Base-by-base conservation (phyloP, 2,888 invertebrate species). In the Abrostola tripartita region DNA sequence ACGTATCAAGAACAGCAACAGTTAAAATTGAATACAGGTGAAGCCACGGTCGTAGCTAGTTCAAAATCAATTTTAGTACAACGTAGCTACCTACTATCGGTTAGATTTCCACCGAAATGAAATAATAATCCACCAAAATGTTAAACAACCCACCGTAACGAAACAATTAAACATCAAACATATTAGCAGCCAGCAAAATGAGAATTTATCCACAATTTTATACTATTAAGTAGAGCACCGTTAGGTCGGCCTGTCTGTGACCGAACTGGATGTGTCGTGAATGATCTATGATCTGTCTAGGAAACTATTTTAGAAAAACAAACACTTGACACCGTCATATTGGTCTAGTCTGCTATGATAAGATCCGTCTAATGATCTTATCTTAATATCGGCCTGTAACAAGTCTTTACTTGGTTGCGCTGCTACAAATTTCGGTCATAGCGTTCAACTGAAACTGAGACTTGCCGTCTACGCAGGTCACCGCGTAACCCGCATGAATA, bases 181-280 rank as follows among this genome's bases (percentile, higher is more conserved):
- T n/a, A n/a, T n/a, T n/a, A 24, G 24, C 24, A 24, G 24, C 4
- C 24, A 24, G 1, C 1, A 4, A 24, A 24, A 24, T 24, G 24
- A 24, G 24, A 24, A 37, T 60, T 61, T 64, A 72, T 72, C 61
- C 36, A 24, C 38, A 61, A 58, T 50, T n/a, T n/a, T n/a, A n/a
- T n/a, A n/a, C n/a, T n/a, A 59, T 37, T 54, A 74, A 49, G 52
- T 65, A 37, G 75, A 65, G 37, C 61, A 44, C n/a, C 36, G 47
- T 38, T 51, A 53, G 44, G 36, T 59, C 64, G 61, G 51, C 68
- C 68, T 11, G 49, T 58, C 68, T n/a, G n/a, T n/a, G n/a, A 42
- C 6, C n/a, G 38, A 54, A 54, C 52, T 41, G 62, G 57, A 70
- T 70, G 57, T 74, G 65, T 70, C 75, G 35, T 50, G 14, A 60